Conservation (phyloP, 2,113 vertebrate genomes). For the Aphelocoma coerulescens region DNA sequence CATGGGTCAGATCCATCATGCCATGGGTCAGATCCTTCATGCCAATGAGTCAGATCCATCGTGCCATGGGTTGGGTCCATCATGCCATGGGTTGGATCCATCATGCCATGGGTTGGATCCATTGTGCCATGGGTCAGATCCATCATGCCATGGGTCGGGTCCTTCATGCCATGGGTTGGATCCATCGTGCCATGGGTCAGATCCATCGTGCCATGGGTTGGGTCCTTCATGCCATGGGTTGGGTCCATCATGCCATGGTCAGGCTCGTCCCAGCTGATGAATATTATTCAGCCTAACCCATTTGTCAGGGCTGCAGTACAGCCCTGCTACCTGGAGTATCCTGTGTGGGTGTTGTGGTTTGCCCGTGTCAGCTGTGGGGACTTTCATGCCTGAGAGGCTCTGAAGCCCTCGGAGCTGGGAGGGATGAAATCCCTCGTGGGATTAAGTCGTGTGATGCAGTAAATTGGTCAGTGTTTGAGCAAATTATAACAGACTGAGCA, state of each 20-base stretch:
- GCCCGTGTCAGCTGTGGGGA: background rate
- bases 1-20: too few relatives aligned
- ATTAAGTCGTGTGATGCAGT: accelerated
- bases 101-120: too few relatives aligned
- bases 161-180: too few relatives aligned
- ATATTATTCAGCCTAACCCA: accelerated
- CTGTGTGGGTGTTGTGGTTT: accelerated
- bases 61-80: too few relatives aligned
- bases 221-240: too few relatives aligned
- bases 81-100: too few relatives aligned
- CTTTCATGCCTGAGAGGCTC: background rate
- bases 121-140: too few relatives aligned
- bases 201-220: too few relatives aligned
- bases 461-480: background rate
- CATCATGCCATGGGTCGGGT: too few relatives aligned
- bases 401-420: background rate
- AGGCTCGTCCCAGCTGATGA: background rate
- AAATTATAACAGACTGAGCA: accelerated
- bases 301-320: background rate
- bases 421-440: accelerated
- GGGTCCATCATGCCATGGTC: background rate
- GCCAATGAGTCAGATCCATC: too few relatives aligned
- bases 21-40: too few relatives aligned
- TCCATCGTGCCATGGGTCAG: too few relatives aligned
- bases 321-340: accelerated